phyloP scores from a whole-genome alignment of 2,797 vertebrate species.

The Hemibagrus guttatus region DNA sequence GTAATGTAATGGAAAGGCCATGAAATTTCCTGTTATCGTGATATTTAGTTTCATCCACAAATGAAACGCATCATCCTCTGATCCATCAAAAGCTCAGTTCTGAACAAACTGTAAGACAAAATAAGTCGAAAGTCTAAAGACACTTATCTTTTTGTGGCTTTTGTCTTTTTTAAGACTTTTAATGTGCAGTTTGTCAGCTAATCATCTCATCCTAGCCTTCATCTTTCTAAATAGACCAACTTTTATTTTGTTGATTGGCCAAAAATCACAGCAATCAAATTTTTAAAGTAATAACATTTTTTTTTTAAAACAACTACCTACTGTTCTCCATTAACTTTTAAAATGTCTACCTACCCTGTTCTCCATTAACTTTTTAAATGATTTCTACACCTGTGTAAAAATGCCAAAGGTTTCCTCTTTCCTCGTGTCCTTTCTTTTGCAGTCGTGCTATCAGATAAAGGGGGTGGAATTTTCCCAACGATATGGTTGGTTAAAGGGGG shows the following conservation, averaged over 20 bases:
- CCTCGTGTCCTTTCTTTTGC: conserved; percentile 39
- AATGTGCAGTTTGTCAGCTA: neutral
- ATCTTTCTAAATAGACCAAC: neutral
- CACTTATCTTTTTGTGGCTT: neutral
- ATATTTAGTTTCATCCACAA: neutral
- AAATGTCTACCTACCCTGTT: neutral
- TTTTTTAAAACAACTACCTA: neutral
- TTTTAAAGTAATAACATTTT: neutral
- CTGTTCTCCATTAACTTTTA: neutral
- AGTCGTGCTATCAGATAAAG: conserved; percentile 50
- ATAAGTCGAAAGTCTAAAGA: neutral
- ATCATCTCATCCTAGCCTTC: neutral
- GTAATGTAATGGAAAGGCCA: neutral
- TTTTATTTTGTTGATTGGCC: neutral
- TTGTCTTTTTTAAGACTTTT: neutral
- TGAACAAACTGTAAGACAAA: neutral
- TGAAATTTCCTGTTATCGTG: neutral
- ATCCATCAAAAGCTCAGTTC: neutral
- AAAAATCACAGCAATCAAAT: neutral
- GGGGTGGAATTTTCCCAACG: conserved; percentile 54
- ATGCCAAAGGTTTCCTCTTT: conserved; percentile 20
- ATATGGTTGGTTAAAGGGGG: conserved; percentile 37
- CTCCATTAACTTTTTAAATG: neutral
- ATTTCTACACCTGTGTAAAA: conserved; percentile 27
- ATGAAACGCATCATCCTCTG: neutral